These are phyloP conservation scores for Empis stercorea DNA, from an alignment of 2,888 invertebrate species.

Conservation along the genomic window DNA sequence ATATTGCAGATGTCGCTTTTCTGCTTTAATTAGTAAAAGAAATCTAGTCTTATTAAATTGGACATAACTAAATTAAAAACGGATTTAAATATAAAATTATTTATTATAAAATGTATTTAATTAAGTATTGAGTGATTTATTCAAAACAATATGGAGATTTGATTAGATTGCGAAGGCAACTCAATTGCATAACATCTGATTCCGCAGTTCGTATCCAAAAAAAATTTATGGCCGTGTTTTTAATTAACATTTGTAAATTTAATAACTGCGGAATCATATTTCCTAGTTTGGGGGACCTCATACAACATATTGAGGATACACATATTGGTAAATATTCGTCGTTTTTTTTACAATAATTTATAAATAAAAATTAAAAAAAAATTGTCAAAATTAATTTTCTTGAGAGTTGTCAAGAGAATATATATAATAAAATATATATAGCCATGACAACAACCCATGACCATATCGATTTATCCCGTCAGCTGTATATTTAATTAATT, in stretches of 20 bases:
- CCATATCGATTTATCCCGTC: too few relatives aligned
- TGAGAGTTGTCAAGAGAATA: background rate
- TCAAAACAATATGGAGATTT: constrained; percentile 4
- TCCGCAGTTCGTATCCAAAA: constrained; percentile 33
- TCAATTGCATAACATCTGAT: constrained; percentile 22
- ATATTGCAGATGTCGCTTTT: too few relatives aligned
- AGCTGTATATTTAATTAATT: too few relatives aligned
- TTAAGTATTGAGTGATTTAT: too few relatives aligned
- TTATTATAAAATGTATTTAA: too few relatives aligned
- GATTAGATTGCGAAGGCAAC: constrained; percentile 3
- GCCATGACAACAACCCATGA: constrained; percentile 7
- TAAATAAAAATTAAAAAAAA: background rate
- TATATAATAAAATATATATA: background rate
- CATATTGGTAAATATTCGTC: constrained; percentile 57
- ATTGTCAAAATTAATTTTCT: background rate
- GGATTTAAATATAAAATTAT: too few relatives aligned
- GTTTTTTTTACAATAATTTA: background rate
- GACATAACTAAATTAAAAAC: too few relatives aligned
- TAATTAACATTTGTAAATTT: constrained; percentile 81
- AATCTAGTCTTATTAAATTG: too few relatives aligned
- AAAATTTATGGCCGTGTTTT: constrained; percentile 70
- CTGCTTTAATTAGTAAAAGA: too few relatives aligned
- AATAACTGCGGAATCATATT: constrained; percentile 75
- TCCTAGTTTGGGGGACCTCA: constrained; percentile 65
- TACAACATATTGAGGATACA: constrained; percentile 77